Evolutionary conservation across 2,797 vertebrate species (phyloP).

Genomic region (Cheirogaleus major): DNA sequence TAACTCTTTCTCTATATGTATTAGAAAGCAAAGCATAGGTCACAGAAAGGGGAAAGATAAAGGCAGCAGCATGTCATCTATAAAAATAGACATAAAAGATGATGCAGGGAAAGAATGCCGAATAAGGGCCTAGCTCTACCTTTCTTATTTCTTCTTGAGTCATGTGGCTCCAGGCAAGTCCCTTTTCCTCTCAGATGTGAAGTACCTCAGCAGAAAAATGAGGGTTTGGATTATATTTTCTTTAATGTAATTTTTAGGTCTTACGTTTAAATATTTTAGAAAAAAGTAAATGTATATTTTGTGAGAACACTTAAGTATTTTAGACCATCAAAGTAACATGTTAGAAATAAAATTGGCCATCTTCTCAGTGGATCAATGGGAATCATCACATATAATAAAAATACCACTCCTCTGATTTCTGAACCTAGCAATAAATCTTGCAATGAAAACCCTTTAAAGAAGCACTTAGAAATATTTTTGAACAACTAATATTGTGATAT

Average conservation of each 20-base stretch:
- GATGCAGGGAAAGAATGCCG: background rate
- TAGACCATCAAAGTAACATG: background rate
- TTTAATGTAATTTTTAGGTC: background rate
- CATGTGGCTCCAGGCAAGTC: background rate
- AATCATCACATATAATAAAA: slow-evolving; percentile 2
- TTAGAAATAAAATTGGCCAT: slow-evolving; percentile 20
- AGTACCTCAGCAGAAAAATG: background rate
- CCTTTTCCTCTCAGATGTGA: background rate
- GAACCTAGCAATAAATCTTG: background rate
- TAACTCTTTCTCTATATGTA: background rate
- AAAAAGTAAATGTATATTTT: background rate
- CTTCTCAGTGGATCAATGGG: background rate
- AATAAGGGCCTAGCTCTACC: background rate
- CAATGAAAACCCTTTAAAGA: background rate
- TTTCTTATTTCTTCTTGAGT: background rate
- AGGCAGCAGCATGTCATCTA: background rate
- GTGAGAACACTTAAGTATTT: background rate
- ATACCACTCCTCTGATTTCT: background rate
- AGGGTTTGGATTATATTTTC: background rate
- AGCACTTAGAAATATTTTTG: background rate
- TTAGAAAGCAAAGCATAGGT: background rate
- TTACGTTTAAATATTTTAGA: background rate
- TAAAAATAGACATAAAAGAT: background rate
- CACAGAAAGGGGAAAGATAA: background rate
- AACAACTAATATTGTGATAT: background rate